These are phyloP conservation scores for Lasius platythorax DNA, from an alignment of 2,888 invertebrate genomes.

Conservation along the genomic window DNA sequence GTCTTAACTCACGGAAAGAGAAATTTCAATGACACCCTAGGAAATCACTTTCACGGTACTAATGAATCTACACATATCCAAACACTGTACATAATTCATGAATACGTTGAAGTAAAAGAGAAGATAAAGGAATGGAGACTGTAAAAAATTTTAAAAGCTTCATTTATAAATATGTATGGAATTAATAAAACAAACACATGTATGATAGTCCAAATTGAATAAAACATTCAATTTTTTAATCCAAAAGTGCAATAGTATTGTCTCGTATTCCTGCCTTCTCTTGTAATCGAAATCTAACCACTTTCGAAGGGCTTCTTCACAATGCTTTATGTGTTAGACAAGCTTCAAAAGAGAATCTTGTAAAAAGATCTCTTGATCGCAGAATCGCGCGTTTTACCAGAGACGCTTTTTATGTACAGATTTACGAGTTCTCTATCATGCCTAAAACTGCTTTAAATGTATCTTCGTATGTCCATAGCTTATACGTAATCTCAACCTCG, in stretches of 20 bases:
- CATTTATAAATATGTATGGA: not conserved
- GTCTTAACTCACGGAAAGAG: not conserved
- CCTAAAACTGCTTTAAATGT: conserved; percentile 82
- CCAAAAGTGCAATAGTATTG: not conserved
- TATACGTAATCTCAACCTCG: conserved; percentile 59
- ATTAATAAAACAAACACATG: not conserved
- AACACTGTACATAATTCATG: conserved; percentile 66
- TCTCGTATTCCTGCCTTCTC: conserved; percentile 13
- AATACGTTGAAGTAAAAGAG: not conserved
- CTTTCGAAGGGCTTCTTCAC: conserved; percentile 70
- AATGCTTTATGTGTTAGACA: conserved; percentile 80
- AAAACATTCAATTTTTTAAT: not conserved
- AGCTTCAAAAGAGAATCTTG: conserved; percentile 74
- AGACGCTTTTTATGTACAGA: conserved; percentile 77
- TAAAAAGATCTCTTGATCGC: conserved; percentile 62
- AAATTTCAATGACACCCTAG: conserved; percentile 10
- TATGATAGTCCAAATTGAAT: not conserved
- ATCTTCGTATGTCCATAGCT: conserved; percentile 66
- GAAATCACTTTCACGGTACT: not conserved
- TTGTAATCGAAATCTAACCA: conserved; percentile 58
- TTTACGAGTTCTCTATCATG: conserved; percentile 62
- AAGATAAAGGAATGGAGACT: conserved; percentile 33
- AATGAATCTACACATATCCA: conserved; percentile 43
- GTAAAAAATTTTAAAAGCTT: not conserved
- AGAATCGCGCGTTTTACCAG: conserved; percentile 59